These are phyloP conservation scores for Astur gentilis DNA, from an alignment of 2,113 vertebrate genomes.

Conservation along the genomic window DNA sequence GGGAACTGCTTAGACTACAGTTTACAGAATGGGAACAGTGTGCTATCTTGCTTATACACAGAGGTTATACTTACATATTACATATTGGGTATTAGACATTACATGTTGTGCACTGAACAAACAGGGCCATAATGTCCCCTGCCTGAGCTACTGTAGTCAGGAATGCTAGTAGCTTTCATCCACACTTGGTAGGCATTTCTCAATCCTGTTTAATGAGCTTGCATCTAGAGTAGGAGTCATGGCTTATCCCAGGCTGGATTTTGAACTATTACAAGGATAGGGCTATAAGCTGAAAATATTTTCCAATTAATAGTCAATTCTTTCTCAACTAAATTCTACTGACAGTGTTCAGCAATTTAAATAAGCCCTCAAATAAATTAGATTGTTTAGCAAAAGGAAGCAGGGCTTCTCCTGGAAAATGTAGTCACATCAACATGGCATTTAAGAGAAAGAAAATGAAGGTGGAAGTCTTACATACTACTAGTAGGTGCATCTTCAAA, in stretches of 20 bases:
- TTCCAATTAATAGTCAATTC: background rate
- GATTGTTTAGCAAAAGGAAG: background rate
- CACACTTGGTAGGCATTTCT: background rate
- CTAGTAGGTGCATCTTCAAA: background rate
- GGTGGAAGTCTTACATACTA: background rate
- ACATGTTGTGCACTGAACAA: background rate
- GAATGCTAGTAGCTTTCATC: background rate
- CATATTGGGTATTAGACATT: background rate
- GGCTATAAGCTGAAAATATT: background rate
- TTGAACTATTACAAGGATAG: background rate
- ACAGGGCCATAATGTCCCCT: background rate
- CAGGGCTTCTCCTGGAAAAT: background rate
- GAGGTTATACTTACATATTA: background rate
- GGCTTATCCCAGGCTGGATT: background rate
- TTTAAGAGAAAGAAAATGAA: background rate
- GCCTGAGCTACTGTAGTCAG: background rate
- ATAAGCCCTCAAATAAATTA: background rate
- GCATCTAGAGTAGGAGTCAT: background rate
- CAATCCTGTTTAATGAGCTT: background rate
- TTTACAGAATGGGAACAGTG: background rate
- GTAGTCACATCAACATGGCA: background rate
- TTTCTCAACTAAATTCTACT: background rate
- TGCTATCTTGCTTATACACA: background rate
- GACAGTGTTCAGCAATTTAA: conserved; percentile 3
- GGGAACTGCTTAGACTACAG: background rate